phyloP scores from a whole-genome alignment of 2,113 vertebrate genomes.

The Prunella himalayana region DNA sequence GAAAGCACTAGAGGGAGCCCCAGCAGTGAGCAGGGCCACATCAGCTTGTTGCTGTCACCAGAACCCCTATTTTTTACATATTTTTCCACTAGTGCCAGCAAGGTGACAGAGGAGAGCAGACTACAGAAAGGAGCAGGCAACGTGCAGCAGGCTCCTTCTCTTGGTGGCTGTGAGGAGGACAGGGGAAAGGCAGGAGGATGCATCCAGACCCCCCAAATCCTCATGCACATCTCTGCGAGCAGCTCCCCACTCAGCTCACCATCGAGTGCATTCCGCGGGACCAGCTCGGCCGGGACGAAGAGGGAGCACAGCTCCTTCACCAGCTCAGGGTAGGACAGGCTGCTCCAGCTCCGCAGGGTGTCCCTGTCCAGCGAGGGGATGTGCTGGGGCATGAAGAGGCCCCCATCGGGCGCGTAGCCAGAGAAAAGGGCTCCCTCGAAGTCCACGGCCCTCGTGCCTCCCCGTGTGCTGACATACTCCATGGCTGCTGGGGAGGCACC shows the following conservation, averaged over 20 bases:
- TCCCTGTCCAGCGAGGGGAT: slow-evolving; percentile 72
- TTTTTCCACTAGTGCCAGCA: neutral
- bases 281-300: slow-evolving; percentile 74
- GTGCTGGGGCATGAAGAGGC: slow-evolving; percentile 86
- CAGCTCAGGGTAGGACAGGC: slow-evolving; percentile 76
- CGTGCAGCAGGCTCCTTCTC: neutral
- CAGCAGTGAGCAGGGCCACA: neutral
- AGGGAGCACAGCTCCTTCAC: slow-evolving; percentile 84
- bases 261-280: slow-evolving; percentile 71
- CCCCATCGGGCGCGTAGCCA: slow-evolving; percentile 83
- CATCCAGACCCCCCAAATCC: neutral
- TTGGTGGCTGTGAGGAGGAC: fast-evolving
- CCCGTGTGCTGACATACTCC: slow-evolving; percentile 86
- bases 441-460: slow-evolving; percentile 53
- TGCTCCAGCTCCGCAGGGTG: slow-evolving; percentile 76
- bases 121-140: neutral
- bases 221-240: fast-evolving
- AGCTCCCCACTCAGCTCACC: slow-evolving; percentile 68
- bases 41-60: neutral
- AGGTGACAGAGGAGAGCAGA: neutral
- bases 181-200: neutral
- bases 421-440: slow-evolving; percentile 86
- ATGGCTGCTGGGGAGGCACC: slow-evolving; percentile 55
- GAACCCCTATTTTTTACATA: neutral
- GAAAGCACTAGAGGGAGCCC: neutral